Base-by-base conservation (phyloP, 2,113 vertebrate genomes). In the Xiphorhynchus elegans region DNA sequence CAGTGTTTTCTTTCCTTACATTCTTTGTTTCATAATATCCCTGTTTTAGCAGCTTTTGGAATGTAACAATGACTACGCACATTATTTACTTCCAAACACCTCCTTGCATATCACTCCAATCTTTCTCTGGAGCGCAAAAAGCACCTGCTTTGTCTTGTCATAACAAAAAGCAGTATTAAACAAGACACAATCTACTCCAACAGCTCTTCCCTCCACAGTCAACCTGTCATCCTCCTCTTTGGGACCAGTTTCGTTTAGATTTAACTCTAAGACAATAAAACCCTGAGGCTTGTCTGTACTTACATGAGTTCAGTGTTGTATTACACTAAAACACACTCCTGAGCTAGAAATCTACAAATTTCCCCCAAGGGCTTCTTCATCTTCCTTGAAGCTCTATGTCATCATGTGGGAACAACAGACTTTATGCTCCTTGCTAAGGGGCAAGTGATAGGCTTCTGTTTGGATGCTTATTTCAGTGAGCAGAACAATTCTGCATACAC, bases 181-280 rank as follows among this genome's bases (percentile, higher is more conserved):
- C 16, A 77, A 58, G 15, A 47, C 18, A 37, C 7, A 29, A 5
- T 24, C 6, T 67, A 70, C 50, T 81, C 33, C 37, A 66, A 23
- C 17, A 69, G 18, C 49, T 81, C 24, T 90, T 28, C 16, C 24
- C 13, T 75, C 69, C 33, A 31, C 50, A 70, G 28, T 37, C 63
- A 62, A 78, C 33, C 8, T 52, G 10, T 35, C 15, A 59, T 31
- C 9, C 17, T 24, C 13, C 11, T 72, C 55, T 58, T 56, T 89
- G 47, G 35, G 44, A 59, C 31, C 25, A 47, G 66, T 63, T 47
- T 83, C 56, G 18, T 87, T 26, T 39, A 62, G 33, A 84, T 86
- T 91, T 87, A 70, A 62, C n/a, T 87, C 17, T 8, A 40, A 67
- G 37, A 72, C 26, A 50, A 40, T 33, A 93, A 93, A 95, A 75